A percentile compares a stretch with the other conserved stretches of the same genome.
These are phyloP conservation scores for Hesperia comma DNA, from an alignment of 2,888 invertebrate genomes.

Conservation along the genomic window DNA sequence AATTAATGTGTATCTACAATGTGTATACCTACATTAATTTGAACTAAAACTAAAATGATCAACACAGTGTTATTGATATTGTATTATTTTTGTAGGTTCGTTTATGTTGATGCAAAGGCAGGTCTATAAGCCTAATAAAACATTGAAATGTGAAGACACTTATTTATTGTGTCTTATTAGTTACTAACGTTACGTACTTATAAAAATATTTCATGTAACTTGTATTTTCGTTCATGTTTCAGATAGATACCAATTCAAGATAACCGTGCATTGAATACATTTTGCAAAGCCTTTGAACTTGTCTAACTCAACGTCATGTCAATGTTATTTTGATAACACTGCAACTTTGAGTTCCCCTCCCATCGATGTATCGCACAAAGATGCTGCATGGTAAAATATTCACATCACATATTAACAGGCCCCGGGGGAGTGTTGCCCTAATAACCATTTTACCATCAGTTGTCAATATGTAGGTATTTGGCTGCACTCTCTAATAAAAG, in stretches of 20 bases:
- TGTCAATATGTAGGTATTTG: conserved; percentile 81
- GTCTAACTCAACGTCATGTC: conserved; percentile 34
- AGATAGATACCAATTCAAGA: neutral
- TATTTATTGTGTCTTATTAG: too few species aligned
- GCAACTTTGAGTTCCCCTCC: conserved; percentile 15
- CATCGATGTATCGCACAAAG: conserved; percentile 6
- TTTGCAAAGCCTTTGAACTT: conserved; percentile 15
- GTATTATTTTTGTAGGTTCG: too few species aligned
- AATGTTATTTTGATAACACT: conserved; percentile 31
- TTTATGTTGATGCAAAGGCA: too few species aligned
- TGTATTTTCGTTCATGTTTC: too few species aligned
- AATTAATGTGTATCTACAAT: too few species aligned
- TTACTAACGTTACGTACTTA: too few species aligned
- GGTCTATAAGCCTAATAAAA: too few species aligned
- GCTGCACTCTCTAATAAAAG: conserved; percentile 69
- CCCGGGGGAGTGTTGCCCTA: conserved; percentile 61
- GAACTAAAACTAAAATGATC: too few species aligned
- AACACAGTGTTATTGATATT: too few species aligned
- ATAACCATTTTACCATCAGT: conserved; percentile 72
- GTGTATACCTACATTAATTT: too few species aligned
- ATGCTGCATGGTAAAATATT: conserved; percentile 64
- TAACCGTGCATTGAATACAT: conserved; percentile 6
- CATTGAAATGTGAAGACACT: too few species aligned
- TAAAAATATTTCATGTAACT: too few species aligned
- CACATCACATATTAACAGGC: conserved; percentile 70